Conservation (phyloP, 2,113 vertebrate genomes). For the Elanoides forficatus region DNA sequence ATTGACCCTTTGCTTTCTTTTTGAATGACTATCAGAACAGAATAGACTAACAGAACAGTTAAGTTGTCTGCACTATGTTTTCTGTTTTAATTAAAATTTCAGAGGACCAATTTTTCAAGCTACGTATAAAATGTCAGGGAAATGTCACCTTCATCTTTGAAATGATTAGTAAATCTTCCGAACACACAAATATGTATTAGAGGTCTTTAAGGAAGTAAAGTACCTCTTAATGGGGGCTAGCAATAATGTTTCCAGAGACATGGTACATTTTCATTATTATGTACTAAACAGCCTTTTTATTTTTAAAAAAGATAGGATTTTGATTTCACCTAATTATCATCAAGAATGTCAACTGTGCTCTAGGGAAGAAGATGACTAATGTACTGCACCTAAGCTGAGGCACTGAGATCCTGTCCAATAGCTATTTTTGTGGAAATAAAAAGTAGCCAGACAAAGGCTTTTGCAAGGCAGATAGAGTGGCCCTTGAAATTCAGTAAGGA, state of each 20-base stretch:
- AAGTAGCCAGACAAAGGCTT: not conserved
- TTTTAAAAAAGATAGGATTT: not conserved
- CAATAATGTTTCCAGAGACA: not conserved
- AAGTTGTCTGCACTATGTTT: not conserved
- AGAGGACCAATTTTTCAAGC: not conserved
- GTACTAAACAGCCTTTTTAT: not conserved
- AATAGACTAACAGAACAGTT: not conserved
- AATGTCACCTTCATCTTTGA: constrained; percentile 14
- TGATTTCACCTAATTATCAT: not conserved
- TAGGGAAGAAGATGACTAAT: not conserved
- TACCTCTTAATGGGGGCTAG: not conserved
- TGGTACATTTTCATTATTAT: not conserved
- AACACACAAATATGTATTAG: not conserved
- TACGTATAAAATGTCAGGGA: not conserved
- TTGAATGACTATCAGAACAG: not conserved
- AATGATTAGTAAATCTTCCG: not conserved
- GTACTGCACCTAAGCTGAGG: not conserved
- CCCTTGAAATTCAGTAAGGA: not conserved
- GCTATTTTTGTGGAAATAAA: not conserved
- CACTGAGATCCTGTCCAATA: not conserved
- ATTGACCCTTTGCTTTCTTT: not conserved
- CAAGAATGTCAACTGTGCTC: not conserved
- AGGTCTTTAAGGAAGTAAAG: not conserved
- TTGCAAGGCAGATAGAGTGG: not conserved
- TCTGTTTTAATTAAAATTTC: not conserved